These are phyloP conservation scores for Phortica okadai DNA, from an alignment of 2,888 invertebrate genomes.

Conservation along the genomic window DNA sequence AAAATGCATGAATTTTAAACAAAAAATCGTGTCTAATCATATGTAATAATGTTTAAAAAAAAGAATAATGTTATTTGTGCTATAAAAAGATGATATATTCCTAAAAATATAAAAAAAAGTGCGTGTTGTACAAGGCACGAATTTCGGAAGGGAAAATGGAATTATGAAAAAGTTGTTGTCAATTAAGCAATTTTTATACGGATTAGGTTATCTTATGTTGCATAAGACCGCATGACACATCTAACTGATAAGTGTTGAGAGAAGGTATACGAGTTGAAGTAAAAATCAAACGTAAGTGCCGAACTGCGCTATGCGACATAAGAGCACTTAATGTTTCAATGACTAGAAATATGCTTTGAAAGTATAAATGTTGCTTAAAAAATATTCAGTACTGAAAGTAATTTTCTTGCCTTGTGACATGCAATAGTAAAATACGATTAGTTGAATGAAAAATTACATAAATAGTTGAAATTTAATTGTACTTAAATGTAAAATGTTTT, in stretches of 20 bases:
- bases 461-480: conserved; percentile 39
- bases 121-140: background rate
- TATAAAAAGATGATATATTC: conserved; percentile 7
- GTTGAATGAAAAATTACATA: background rate
- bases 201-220: too few species aligned
- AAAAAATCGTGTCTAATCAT: background rate
- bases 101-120: background rate
- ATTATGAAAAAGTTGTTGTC: background rate
- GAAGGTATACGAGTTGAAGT: too few species aligned
- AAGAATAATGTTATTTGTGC: background rate
- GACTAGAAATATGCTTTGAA: too few species aligned
- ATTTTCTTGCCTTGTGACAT: conserved; percentile 6
- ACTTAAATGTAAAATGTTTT: conserved; percentile 61
- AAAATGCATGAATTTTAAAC: conserved; percentile 56
- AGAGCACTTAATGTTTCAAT: too few species aligned
- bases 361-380: too few species aligned
- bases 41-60: background rate
- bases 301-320: too few species aligned
- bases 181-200: too few species aligned
- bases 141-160: background rate
- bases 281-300: too few species aligned
- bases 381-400: background rate
- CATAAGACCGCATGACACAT: too few species aligned
- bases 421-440: background rate
- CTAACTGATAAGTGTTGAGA: too few species aligned